Evolutionary conservation across 2,888 invertebrate species (phyloP).

Genomic region (Drosophila flavopinicola): DNA sequence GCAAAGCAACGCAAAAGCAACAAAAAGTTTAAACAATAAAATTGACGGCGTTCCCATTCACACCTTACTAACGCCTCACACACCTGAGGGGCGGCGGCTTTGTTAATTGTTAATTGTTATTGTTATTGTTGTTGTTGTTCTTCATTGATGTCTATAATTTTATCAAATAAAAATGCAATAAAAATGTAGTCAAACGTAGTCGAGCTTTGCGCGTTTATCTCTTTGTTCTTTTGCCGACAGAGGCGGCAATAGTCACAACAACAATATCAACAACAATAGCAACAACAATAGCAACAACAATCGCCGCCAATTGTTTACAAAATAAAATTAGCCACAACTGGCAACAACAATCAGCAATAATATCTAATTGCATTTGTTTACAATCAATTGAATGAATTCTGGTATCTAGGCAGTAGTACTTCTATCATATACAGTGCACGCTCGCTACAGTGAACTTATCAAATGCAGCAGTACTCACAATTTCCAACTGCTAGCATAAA

Average conservation of each 20-base stretch:
- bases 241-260: slow-evolving; percentile 13
- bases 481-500: too few relatives aligned
- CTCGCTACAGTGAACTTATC: too few relatives aligned
- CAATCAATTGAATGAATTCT: slow-evolving; percentile 8
- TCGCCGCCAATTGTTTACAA: slow-evolving; percentile 40
- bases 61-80: slow-evolving; percentile 33
- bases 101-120: slow-evolving; percentile 33
- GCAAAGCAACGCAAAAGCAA: slow-evolving; percentile 8
- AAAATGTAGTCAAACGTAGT: slow-evolving; percentile 48
- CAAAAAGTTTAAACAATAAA: slow-evolving; percentile 48
- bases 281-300: slow-evolving; percentile 12
- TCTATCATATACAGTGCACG: background rate
- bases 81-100: slow-evolving; percentile 13
- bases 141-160: slow-evolving; percentile 68
- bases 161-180: slow-evolving; percentile 70
- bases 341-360: slow-evolving; percentile 22
- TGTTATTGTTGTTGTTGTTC: slow-evolving; percentile 26
- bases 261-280: slow-evolving; percentile 14
- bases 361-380: slow-evolving; percentile 27
- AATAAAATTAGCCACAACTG: slow-evolving; percentile 27
- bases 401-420: background rate
- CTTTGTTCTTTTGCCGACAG: slow-evolving; percentile 65
- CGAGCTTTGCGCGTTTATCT: slow-evolving; percentile 44
- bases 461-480: too few relatives aligned
- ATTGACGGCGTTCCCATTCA: slow-evolving; percentile 54